Evolutionary conservation across 2,888 invertebrate species (phyloP).

Genomic region (Corythucha ciliata): DNA sequence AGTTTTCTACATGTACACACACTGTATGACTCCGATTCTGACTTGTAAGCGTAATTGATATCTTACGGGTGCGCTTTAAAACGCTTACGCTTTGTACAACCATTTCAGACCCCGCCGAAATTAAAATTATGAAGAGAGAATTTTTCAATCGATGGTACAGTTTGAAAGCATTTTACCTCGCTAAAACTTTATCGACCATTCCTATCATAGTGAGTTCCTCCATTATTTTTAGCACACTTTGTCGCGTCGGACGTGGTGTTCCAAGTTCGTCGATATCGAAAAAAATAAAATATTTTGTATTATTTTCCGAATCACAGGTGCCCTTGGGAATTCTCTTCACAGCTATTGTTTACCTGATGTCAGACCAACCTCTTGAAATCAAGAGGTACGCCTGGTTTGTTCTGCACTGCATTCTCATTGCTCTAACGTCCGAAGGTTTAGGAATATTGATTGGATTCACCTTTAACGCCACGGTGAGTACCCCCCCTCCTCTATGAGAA

Average conservation of each 20-base stretch:
- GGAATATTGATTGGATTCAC: conserved; percentile 59
- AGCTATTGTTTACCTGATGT: conserved; percentile 48
- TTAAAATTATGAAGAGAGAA: conserved; percentile 51
- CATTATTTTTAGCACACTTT: background rate
- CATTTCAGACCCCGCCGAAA: conserved; percentile 52
- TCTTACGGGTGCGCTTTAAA: background rate
- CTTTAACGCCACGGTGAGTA: conserved; percentile 50
- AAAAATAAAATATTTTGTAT: background rate
- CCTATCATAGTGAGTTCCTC: conserved; percentile 48
- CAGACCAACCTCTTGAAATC: conserved; percentile 59
- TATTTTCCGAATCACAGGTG: conserved; percentile 41
- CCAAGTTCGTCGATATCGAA: background rate
- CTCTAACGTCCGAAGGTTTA: conserved; percentile 61
- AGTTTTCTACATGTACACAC: conserved; percentile 56
- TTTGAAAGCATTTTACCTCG: conserved; percentile 53
- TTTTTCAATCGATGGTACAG: conserved; percentile 60
- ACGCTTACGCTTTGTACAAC: too few species aligned
- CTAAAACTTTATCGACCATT: conserved; percentile 48
- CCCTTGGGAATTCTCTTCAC: conserved; percentile 46
- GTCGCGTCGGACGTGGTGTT: background rate
- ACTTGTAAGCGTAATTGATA: conserved; percentile 47
- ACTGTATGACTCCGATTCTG: conserved; percentile 52
- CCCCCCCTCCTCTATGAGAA: too few species aligned
- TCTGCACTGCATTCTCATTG: conserved; percentile 49
- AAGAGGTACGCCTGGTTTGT: conserved; percentile 52